Base-by-base conservation (phyloP, 2,113 vertebrate genomes). In the Mola mola region DNA sequence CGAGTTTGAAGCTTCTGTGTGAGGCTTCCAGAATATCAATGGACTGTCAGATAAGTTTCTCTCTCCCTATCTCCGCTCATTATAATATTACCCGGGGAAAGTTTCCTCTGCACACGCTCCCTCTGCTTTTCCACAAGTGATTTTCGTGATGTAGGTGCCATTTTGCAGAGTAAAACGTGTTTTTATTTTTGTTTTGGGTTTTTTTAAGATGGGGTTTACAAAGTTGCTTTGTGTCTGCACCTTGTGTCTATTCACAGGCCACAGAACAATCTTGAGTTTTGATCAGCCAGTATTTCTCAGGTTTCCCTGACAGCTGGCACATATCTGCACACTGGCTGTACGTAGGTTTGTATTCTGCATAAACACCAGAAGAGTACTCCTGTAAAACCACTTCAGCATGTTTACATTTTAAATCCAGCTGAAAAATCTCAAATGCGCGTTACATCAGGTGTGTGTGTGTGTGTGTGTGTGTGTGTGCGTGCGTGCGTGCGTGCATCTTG, bases 1-100 rank as follows among this genome's bases (percentile, higher is more conserved):
- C 67, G 76, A 67, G 76, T 78, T 40, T 74, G 61, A 69, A 29
- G 77, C 72, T 61, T 63, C 58, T 47, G 80, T 19, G 6, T 56
- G 46, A 78, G 57, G 65, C 66, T 69, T 57, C 62, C 31, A 48
- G 75, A 87, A 83, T 85, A 82, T 86, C 75, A 89, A 85, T 81
- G 8, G 64, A 72, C 36, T 20, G 40, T 53, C 48, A 55, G 65
- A 83, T 82, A 55, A 72, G 75, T 56, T 31, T 29, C 28, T 12
- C 44, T 49, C 59, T 49, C 44, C 46, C 61, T 33, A 40, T 13
- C 15, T 2, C 24, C 15, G 28, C 62, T 76, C 57, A 43, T 81
- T 73, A 68, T 36, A 73, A 38, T 69, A 72, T 62, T 29, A 71
- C 62, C 75, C 15, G 1, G 16, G 46, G 61, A 79, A 82, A 80